Conservation (phyloP, 1,140 invertebrate genomes). For the Argopecten irradians region DNA sequence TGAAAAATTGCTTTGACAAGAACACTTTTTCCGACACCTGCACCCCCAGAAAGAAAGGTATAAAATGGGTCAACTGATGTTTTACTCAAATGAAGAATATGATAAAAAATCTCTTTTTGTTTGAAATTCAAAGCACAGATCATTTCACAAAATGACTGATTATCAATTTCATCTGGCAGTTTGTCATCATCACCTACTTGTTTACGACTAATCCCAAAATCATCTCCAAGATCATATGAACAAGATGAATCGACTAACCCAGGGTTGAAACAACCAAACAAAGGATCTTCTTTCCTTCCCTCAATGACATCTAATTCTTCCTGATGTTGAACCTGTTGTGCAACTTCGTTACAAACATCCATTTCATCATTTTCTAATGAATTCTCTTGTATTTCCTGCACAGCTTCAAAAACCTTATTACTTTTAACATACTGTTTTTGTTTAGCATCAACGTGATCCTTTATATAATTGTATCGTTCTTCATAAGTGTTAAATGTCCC, state of each 20-base stretch:
- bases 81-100: conserved; percentile 24
- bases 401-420: not conserved
- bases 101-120: conserved; percentile 37
- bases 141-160: not conserved
- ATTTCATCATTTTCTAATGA: not conserved
- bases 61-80: not conserved
- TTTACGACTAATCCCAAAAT: not conserved
- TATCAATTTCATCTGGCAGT: not conserved
- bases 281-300: not conserved
- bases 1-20: conserved; percentile 44
- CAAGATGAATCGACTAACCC: not conserved
- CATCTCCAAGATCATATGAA: conserved; percentile 17
- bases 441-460: not conserved
- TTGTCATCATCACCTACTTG: not conserved
- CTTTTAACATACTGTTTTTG: not conserved
- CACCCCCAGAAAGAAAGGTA: conserved; percentile 36
- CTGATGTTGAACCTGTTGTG: not conserved
- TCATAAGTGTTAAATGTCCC: conserved; percentile 29
- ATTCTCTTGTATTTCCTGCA: not conserved
- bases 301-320: not conserved
- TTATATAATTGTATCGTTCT: conserved; percentile 18
- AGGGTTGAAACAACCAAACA: conserved; percentile 14
- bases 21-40: conserved; percentile 44
- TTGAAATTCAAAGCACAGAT: conserved; percentile 45
- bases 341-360: too few species aligned